phyloP scores from a whole-genome alignment of 2,797 vertebrate genomes.

The Danio albolineatus region DNA sequence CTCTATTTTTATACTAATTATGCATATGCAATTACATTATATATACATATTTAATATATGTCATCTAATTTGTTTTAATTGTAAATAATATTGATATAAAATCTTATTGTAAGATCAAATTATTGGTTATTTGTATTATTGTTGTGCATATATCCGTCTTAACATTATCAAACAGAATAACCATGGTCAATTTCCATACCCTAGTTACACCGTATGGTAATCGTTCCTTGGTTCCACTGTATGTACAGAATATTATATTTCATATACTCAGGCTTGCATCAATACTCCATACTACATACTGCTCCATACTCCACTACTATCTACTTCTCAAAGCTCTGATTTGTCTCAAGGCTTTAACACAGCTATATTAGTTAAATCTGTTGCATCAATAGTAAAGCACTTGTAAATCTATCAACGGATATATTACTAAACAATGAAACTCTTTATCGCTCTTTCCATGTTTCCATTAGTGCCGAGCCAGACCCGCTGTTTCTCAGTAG shows the following conservation, averaged over 20 bases:
- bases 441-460: not conserved
- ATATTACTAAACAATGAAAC: slow-evolving; percentile 8
- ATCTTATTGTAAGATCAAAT: no score
- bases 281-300: not conserved
- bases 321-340: not conserved
- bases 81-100: no score
- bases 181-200: not conserved
- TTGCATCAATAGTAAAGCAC: not conserved
- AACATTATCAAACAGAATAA: not conserved
- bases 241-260: not conserved
- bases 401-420: not conserved
- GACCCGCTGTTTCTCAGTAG: slow-evolving; percentile 17
- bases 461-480: slow-evolving; percentile 20
- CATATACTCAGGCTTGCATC: not conserved
- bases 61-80: no score
- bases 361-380: not conserved
- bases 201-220: not conserved
- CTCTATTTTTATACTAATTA: no score
- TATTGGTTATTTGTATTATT: no score
- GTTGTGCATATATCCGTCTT: not conserved
- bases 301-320: not conserved
- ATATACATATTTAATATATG: no score
- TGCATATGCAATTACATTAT: no score
- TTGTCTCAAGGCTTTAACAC: not conserved
- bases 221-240: not conserved